phyloP scores from a whole-genome alignment of 1,140 invertebrate genomes.

The Neodiprion virginianus region DNA sequence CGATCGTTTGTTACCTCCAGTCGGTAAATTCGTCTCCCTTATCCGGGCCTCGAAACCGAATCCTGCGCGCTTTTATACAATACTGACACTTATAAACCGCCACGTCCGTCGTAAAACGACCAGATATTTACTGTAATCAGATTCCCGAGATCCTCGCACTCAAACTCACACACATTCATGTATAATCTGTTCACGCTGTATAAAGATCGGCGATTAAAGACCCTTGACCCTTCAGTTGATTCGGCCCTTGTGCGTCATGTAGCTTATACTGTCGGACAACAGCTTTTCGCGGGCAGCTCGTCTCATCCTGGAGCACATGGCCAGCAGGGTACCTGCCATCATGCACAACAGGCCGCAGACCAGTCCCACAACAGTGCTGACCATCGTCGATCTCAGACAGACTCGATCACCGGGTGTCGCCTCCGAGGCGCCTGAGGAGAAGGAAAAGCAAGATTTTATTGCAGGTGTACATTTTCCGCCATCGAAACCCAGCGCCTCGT shows the following conservation, averaged over 20 bases:
- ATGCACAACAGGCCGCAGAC: conserved; percentile 73
- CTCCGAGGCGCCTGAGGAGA: conserved; percentile 54
- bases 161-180: too few relatives aligned
- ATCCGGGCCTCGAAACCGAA: too few relatives aligned
- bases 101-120: too few relatives aligned
- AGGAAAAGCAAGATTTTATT: conserved; percentile 36
- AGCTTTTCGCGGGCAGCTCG: conserved; percentile 63
- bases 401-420: conserved; percentile 63
- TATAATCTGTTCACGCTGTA: too few relatives aligned
- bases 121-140: too few relatives aligned
- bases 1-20: too few relatives aligned
- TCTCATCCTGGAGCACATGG: conserved; percentile 75
- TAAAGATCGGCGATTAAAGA: too few relatives aligned
- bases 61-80: too few relatives aligned
- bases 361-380: conserved; percentile 76
- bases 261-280: conserved; percentile 66
- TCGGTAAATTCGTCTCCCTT: too few relatives aligned
- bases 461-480: not conserved
- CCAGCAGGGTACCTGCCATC: conserved; percentile 71
- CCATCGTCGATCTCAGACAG: conserved; percentile 77
- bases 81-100: too few relatives aligned
- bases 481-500: not conserved
- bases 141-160: too few relatives aligned
- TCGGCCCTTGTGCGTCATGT: conserved; percentile 75
- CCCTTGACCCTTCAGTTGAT: conserved; percentile 65